These are phyloP conservation scores for Netelia melanura DNA, from an alignment of 2,888 invertebrate genomes.

Conservation along the genomic window DNA sequence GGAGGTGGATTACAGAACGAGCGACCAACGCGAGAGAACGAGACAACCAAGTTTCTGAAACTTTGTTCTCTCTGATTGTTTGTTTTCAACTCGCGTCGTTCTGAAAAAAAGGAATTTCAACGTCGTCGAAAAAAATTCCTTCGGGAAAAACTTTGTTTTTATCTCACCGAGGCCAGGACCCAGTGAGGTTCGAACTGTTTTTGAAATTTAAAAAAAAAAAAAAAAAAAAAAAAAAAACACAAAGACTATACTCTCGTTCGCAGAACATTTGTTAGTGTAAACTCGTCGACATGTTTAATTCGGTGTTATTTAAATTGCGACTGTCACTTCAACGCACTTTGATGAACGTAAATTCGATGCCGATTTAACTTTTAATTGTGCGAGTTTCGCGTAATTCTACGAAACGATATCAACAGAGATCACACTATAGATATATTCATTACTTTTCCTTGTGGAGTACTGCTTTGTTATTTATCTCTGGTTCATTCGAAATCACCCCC, in stretches of 20 bases:
- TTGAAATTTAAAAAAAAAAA: too few species aligned
- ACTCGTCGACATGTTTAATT: too few species aligned
- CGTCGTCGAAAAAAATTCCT: neutral
- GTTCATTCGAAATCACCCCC: neutral
- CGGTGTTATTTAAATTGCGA: too few species aligned
- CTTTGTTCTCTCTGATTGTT: slow-evolving; percentile 39
- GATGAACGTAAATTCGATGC: too few species aligned
- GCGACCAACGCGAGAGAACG: neutral
- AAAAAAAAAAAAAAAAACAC: too few species aligned
- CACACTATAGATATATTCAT: neutral
- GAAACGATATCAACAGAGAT: neutral
- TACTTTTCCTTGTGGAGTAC: neutral
- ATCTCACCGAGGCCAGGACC: neutral
- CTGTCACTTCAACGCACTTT: too few species aligned
- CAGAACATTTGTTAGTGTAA: too few species aligned
- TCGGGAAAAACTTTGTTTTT: slow-evolving; percentile 21
- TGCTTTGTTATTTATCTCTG: neutral
- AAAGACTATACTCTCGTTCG: too few species aligned
- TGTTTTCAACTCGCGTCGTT: slow-evolving; percentile 8
- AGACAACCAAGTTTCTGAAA: slow-evolving; percentile 27
- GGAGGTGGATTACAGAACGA: neutral
- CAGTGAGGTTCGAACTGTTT: neutral
- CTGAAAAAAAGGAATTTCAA: neutral
- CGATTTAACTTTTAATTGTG: too few species aligned
- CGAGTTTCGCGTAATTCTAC: neutral